Conservation (phyloP, 2,797 vertebrate genomes). For the Chaenodraco wilsoni region DNA sequence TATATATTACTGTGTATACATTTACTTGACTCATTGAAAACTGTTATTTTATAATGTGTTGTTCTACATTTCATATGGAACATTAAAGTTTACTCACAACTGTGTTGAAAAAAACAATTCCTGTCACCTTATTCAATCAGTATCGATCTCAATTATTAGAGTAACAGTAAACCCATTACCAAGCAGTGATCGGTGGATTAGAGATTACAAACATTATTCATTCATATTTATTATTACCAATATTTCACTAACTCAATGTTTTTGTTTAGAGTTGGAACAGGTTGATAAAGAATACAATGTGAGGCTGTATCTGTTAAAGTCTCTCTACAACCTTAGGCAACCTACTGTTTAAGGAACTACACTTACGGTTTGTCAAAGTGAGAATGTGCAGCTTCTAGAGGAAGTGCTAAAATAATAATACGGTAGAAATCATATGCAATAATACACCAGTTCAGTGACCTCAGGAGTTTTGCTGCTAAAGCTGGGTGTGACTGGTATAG, state of each 20-base stretch:
- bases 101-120: background rate
- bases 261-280: background rate
- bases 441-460: background rate
- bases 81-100: constrained; percentile 32
- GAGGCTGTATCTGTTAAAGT: background rate
- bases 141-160: background rate
- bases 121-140: background rate
- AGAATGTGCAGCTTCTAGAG: background rate
- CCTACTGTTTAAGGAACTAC: background rate
- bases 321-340: background rate
- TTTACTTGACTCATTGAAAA: constrained; percentile 2
- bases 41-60: constrained; percentile 17
- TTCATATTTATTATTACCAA: background rate
- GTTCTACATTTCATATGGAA: background rate
- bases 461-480: background rate
- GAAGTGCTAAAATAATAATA: background rate
- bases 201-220: background rate
- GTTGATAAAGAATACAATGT: background rate
- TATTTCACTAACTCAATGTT: background rate
- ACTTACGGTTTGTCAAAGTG: background rate
- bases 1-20: background rate
- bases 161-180: background rate
- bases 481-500: background rate
- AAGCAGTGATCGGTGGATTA: background rate
- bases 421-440: background rate